Percentiles rank a stretch among this genome's conserved stretches.
Conservation (phyloP, 2,888 invertebrate species). For the Thalpophila matura region DNA sequence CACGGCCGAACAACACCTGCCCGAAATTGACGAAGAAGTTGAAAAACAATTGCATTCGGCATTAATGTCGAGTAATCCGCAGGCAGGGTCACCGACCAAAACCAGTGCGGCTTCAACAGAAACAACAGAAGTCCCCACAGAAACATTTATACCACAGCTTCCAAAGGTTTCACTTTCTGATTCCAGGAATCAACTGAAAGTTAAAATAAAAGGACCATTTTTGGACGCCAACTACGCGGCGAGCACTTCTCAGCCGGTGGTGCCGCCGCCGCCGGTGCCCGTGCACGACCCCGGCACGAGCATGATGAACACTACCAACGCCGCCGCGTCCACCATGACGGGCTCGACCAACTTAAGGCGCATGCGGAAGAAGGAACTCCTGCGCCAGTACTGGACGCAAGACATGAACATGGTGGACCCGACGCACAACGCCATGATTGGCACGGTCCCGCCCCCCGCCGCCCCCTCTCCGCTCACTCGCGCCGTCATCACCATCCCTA, state of each 20-base stretch:
- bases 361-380: conserved; percentile 97
- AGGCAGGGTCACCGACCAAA: conserved; percentile 71
- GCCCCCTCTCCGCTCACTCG: conserved; percentile 92
- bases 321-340: conserved; percentile 82
- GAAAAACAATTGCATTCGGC: conserved; percentile 94
- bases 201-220: conserved; percentile 97
- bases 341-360: conserved; percentile 95
- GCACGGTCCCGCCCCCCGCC: conserved; percentile 89
- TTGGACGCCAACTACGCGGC: conserved; percentile 94
- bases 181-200: conserved; percentile 96
- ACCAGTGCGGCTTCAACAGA: no score
- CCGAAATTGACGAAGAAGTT: conserved; percentile 95
- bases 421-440: conserved; percentile 81
- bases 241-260: conserved; percentile 91
- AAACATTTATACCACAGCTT: conserved; percentile 73
- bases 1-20: conserved; percentile 93
- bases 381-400: conserved; percentile 95
- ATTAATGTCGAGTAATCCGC: conserved; percentile 91
- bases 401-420: conserved; percentile 96
- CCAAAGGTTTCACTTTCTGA: conserved; percentile 95
- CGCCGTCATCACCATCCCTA: conserved; percentile 95
- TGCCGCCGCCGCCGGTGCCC: conserved; percentile 85
- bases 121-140: conserved; percentile 71
- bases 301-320: conserved; percentile 81
- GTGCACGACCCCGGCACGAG: conserved; percentile 79